A percentile compares a stretch with the other conserved stretches of the same genome.
Evolutionary conservation across 37 sponge, comb jelly and placozoan species (phyloP).

Genomic region (Cliona cf. orientalis): DNA sequence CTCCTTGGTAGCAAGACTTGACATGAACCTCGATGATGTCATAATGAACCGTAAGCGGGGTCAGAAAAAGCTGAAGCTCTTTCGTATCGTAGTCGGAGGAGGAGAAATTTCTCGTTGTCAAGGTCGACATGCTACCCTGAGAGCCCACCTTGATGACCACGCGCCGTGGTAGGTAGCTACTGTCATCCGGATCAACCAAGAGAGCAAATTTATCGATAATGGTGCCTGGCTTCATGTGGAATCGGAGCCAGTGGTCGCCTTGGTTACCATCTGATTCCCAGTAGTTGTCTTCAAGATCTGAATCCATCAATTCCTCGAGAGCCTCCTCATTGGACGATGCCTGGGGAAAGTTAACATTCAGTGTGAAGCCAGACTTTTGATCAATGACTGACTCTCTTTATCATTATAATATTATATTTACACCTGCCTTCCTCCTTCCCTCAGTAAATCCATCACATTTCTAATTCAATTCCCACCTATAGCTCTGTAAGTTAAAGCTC

Average conservation of each 20-base stretch:
- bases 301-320: slow-evolving; percentile 50
- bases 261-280: slow-evolving; percentile 85
- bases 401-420: too few species aligned
- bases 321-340: slow-evolving; percentile 54
- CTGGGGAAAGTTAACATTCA: too few species aligned
- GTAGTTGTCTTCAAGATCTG: slow-evolving; percentile 45
- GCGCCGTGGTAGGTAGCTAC: slow-evolving; percentile 71
- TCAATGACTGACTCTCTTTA: too few species aligned
- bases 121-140: background rate
- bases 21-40: slow-evolving; percentile 70
- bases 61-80: slow-evolving; percentile 60
- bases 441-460: too few species aligned
- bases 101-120: slow-evolving; percentile 35
- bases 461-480: too few species aligned
- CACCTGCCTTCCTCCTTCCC: too few species aligned
- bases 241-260: slow-evolving; percentile 77
- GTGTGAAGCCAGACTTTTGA: too few species aligned
- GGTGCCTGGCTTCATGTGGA: slow-evolving; percentile 76
- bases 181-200: slow-evolving; percentile 81
- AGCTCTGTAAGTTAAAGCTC: too few species aligned
- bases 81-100: slow-evolving; percentile 53
- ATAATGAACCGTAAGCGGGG: slow-evolving; percentile 45
- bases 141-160: slow-evolving; percentile 65
- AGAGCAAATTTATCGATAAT: slow-evolving; percentile 69
- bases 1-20: slow-evolving; percentile 81